Percentiles rank a stretch among this genome's conserved stretches.
These are phyloP conservation scores for Epistrophe eligans DNA, from an alignment of 2,888 invertebrate genomes.

Conservation along the genomic window DNA sequence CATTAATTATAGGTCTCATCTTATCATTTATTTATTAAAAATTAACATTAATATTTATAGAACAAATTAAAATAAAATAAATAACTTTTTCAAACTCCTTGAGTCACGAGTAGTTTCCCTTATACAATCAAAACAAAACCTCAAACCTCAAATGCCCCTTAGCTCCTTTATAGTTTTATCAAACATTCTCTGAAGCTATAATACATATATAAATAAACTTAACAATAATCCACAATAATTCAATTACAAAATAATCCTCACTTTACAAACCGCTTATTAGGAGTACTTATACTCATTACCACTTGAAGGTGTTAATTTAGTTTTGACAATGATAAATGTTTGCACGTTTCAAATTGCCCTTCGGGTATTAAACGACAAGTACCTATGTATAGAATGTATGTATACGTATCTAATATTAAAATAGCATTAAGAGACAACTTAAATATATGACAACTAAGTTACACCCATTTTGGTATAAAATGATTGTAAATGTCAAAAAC, in stretches of 20 bases:
- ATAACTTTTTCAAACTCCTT: too few relatives aligned
- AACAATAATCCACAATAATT: not conserved
- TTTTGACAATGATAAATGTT: constrained; percentile 48
- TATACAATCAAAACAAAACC: too few relatives aligned
- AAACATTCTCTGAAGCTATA: not conserved
- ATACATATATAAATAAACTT: not conserved
- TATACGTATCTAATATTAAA: not conserved
- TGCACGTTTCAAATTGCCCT: constrained; percentile 42
- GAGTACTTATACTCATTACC: constrained; percentile 18
- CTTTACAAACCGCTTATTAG: constrained; percentile 6
- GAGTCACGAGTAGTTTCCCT: too few relatives aligned
- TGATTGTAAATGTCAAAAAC: constrained; percentile 34
- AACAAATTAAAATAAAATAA: too few relatives aligned
- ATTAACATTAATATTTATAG: too few relatives aligned
- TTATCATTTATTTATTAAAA: too few relatives aligned
- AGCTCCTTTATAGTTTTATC: not conserved
- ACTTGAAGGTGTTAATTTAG: constrained; percentile 43
- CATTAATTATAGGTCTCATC: too few relatives aligned
- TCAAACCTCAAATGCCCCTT: not conserved
- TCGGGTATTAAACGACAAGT: constrained; percentile 3
- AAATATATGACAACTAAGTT: not conserved
- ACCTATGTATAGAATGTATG: not conserved
- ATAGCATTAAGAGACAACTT: not conserved
- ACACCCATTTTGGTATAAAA: constrained; percentile 2
- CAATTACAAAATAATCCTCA: constrained; percentile 8